Base-by-base conservation (phyloP, 2,888 invertebrate genomes). In the Euzophera pinguis region DNA sequence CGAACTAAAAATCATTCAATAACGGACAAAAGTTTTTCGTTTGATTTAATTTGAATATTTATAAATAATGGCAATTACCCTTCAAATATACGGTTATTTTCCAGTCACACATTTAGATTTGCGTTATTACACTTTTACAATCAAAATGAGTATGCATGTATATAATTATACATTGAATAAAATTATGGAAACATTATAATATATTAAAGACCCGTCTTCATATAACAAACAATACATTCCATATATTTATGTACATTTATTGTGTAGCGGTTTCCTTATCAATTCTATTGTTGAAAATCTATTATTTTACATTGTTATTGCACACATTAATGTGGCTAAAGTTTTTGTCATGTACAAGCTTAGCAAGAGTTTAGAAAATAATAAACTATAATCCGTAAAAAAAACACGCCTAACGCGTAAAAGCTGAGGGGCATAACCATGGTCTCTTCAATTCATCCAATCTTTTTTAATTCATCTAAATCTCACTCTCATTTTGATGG, bases 101-200 rank as follows among this genome's bases (percentile, higher is more conserved):
- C 5, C 38, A 38, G 14, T 13, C 38, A 38, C 8, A 38, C 38
- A 7, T 38, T 38, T 13, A 38, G 14, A 38, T 43, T 43, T 29
- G 8, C 13, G 22, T n/a, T 1, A 27, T n/a, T 43, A 12, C 12
- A 43, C 8, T 29, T 12, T 7, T n/a, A 43, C 12, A 13, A 29
- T 7, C 12, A 13, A 27, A 43, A 29, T 43, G 22, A 43, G 43
- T 29, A 43, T 29, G 27, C 12, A 9, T 39, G 1, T 39, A 42
- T 35, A n/a, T 35, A 35, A 35, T n/a, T 35, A 38, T 13, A 29
- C 47, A 51, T 58, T 60, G 60, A 60, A 49, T 50, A 53, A 42
- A 55, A 48, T 13, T 13, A 49, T 53, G 29, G 29, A 29, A 43
- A 43, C n/a, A 8, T 27, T 29, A 43, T 29, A 43, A 27, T 27